phyloP scores from a whole-genome alignment of 2,888 invertebrate species.

The Atethmia centrago region DNA sequence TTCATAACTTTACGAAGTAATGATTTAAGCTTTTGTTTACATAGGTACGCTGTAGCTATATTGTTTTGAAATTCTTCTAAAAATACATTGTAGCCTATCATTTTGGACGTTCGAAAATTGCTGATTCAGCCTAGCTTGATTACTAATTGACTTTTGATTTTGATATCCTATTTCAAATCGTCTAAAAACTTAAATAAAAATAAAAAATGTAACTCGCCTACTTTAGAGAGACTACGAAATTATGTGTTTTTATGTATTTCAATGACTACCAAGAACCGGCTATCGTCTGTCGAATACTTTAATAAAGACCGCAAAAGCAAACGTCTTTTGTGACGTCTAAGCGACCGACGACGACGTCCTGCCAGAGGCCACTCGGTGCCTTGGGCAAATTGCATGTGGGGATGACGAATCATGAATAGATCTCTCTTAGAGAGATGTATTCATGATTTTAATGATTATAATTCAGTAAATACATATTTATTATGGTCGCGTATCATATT shows the following conservation, averaged over 20 bases:
- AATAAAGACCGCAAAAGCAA: neutral
- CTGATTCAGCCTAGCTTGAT: too few species aligned
- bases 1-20: neutral
- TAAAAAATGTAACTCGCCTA: too few species aligned
- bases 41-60: neutral
- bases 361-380: neutral
- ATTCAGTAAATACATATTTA: too few species aligned
- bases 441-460: too few species aligned
- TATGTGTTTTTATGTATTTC: neutral
- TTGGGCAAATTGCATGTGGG: slow-evolving; percentile 2
- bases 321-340: neutral
- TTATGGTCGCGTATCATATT: too few species aligned
- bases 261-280: neutral
- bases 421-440: too few species aligned
- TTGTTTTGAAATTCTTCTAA: neutral
- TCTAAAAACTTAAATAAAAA: too few species aligned
- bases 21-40: neutral
- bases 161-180: too few species aligned
- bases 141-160: too few species aligned
- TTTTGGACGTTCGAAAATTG: too few species aligned
- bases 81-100: neutral
- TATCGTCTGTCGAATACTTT: neutral
- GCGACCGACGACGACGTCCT: neutral
- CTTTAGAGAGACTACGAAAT: neutral
- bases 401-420: too few species aligned